These are phyloP conservation scores for Rhinichthys klamathensis DNA, from an alignment of 2,113 vertebrate genomes.

Conservation along the genomic window DNA sequence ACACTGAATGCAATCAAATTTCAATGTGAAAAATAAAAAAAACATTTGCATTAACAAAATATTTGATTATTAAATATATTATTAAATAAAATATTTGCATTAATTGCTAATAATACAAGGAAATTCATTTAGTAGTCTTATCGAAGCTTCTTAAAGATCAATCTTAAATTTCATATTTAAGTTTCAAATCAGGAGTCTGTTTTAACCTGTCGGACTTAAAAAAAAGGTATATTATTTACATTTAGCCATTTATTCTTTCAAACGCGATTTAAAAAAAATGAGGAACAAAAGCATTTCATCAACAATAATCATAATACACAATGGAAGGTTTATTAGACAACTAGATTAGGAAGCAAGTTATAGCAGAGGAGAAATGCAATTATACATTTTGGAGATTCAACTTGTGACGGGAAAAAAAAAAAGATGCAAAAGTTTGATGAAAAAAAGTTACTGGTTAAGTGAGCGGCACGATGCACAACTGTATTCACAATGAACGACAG, in stretches of 20 bases:
- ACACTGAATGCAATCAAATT: neutral
- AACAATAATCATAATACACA: too few relatives aligned
- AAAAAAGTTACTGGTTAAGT: neutral
- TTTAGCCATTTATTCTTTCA: too few relatives aligned
- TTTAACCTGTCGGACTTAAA: neutral
- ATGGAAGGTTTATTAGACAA: too few relatives aligned
- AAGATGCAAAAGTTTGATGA: neutral
- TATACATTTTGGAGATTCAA: neutral
- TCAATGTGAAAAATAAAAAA: neutral
- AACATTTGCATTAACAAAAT: neutral
- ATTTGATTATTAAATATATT: neutral
- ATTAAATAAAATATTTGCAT: neutral
- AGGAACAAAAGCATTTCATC: too few relatives aligned
- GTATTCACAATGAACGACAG: neutral
- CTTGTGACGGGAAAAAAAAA: neutral
- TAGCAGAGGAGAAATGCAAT: too few relatives aligned
- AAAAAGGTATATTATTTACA: neutral
- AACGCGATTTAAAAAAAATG: too few relatives aligned
- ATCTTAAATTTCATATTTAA: neutral
- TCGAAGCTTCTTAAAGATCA: neutral
- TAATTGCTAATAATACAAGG: neutral
- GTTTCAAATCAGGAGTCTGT: neutral
- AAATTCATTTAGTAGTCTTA: neutral
- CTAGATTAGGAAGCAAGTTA: too few relatives aligned
- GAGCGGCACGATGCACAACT: too few relatives aligned